Conservation (phyloP, 2,113 vertebrate species). For the Daphoenositta chrysoptera region DNA sequence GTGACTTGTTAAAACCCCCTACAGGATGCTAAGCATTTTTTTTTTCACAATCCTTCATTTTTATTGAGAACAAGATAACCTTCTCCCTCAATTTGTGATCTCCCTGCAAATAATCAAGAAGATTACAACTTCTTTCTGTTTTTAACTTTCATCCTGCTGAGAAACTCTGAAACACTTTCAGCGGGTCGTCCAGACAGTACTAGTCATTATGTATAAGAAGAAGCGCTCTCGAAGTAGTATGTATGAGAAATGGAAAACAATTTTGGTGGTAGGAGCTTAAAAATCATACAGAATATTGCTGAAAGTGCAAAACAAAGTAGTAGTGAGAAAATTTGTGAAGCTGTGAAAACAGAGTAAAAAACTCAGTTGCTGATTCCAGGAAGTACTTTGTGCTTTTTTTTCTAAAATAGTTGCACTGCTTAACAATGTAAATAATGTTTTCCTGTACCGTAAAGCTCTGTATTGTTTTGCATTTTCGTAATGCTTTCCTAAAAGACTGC, state of each 20-base stretch:
- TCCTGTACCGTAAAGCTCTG: not conserved
- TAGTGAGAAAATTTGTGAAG: not conserved
- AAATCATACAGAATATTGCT: not conserved
- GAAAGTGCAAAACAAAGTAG: not conserved
- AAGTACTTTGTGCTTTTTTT: not conserved
- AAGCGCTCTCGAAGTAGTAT: not conserved
- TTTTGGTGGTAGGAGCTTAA: not conserved
- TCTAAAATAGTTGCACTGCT: not conserved
- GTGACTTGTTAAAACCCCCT: not conserved
- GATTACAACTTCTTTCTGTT: not conserved
- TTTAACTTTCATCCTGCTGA: not conserved
- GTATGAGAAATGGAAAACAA: not conserved
- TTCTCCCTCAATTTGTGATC: not conserved
- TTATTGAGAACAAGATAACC: not conserved
- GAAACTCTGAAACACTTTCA: not conserved
- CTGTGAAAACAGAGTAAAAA: not conserved
- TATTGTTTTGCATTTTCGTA: not conserved
- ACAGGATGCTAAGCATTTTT: not conserved
- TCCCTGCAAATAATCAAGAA: not conserved
- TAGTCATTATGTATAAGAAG: not conserved
- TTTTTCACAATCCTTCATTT: not conserved
- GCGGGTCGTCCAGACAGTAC: not conserved
- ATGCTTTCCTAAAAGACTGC: not conserved
- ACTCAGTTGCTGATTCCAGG: not conserved
- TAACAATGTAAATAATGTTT: not conserved